phyloP scores from a whole-genome alignment of 2,888 invertebrate species.

The Drosophila koepferae region DNA sequence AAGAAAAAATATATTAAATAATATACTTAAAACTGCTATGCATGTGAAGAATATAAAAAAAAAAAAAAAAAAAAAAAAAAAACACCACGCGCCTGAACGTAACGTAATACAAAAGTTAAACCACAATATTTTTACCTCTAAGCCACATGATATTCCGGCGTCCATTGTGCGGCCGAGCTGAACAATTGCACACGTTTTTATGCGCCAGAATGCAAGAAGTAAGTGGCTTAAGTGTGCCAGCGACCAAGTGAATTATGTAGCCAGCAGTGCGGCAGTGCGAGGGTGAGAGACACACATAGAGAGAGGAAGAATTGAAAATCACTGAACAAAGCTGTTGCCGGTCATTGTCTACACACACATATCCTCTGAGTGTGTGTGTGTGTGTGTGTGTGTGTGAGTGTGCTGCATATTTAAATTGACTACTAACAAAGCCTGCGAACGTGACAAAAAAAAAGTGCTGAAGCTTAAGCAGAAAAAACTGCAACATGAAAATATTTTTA shows the following conservation, averaged over 20 bases:
- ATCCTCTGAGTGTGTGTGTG: conserved; percentile 1
- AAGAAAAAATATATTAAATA: background rate
- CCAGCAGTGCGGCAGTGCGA: background rate
- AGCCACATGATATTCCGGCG: conserved; percentile 70
- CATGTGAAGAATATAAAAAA: conserved; percentile 6
- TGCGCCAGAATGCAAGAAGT: conserved; percentile 74
- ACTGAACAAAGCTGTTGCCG: conserved; percentile 35
- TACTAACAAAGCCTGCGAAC: conserved; percentile 35
- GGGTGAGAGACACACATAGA: background rate
- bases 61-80: conserved; percentile 9
- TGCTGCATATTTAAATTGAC: conserved; percentile 32
- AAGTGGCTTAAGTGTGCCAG: conserved; percentile 67
- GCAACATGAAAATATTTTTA: conserved; percentile 41
- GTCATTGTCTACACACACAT: conserved; percentile 35
- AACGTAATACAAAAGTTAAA: conserved; percentile 54
- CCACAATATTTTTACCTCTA: conserved; percentile 59
- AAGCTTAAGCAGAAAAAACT: conserved; percentile 13
- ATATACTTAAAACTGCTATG: conserved; percentile 8
- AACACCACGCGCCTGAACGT: conserved; percentile 31
- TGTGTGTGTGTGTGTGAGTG: conserved; percentile 12
- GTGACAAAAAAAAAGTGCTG: conserved; percentile 8
- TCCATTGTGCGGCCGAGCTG: conserved; percentile 68
- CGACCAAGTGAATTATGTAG: conserved; percentile 67
- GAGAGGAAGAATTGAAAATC: conserved; percentile 23
- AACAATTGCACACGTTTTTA: conserved; percentile 74